These are phyloP conservation scores for Camelus bactrianus DNA, from an alignment of 2,113 vertebrate genomes.

Conservation along the genomic window DNA sequence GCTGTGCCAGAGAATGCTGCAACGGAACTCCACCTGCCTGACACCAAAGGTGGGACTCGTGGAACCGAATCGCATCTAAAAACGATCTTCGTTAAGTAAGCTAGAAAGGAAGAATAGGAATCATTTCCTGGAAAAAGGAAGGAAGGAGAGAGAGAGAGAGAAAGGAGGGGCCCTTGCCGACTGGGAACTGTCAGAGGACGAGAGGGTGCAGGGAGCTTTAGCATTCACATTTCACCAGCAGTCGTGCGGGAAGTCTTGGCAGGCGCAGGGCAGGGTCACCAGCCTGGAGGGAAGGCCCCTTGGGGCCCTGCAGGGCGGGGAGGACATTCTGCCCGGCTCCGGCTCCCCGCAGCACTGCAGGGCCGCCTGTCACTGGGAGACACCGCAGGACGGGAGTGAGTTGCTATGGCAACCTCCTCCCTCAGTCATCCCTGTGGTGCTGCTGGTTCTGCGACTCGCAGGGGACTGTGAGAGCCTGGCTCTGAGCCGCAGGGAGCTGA, in stretches of 20 bases:
- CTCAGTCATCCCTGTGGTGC: not conserved
- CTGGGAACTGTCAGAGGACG: not conserved
- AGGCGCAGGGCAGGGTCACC: not conserved
- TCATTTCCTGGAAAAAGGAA: not conserved
- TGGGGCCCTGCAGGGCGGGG: not conserved
- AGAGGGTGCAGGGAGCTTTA: not conserved
- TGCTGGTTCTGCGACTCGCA: not conserved
- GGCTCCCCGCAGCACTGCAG: not conserved
- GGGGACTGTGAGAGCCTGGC: not conserved
- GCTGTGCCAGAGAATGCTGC: not conserved
- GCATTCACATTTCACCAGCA: not conserved
- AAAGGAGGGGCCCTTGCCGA: rapidly evolving
- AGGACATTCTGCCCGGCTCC: not conserved
- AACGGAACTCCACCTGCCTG: not conserved
- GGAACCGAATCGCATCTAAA: not conserved
- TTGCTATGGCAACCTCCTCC: slow-evolving; percentile 53
- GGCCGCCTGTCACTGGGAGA: not conserved
- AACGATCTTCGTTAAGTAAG: not conserved
- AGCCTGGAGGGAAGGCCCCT: not conserved
- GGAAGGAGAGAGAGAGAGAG: not conserved
- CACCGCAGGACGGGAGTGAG: not conserved
- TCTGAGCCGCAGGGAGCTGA: not conserved
- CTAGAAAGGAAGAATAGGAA: not conserved
- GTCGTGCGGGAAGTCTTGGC: too few relatives aligned
- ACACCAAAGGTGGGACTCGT: not conserved